Base-by-base conservation (phyloP, 1,140 invertebrate species). In the Lamellibrachia luymesi region DNA sequence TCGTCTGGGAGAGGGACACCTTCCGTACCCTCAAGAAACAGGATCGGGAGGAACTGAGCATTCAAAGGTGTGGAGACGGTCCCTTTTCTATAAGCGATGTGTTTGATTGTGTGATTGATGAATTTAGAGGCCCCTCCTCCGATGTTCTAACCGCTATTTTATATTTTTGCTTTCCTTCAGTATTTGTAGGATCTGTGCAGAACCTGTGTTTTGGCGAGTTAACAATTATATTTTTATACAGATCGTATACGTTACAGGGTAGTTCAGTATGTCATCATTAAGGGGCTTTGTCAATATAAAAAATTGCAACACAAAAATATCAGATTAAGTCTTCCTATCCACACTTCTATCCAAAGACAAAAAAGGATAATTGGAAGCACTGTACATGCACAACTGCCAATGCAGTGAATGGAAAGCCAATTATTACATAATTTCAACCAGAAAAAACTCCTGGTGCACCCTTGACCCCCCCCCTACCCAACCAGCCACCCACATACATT, bases 1-100 rank as follows among this genome's bases (percentile, higher is more conserved):
- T 96, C n/a, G 93, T 96, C 80, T 96, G 95, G 95, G 94, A 95
- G 92, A 93, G 95, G 52, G 92, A 92, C 27, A 94, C 96, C 38
- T 93, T 93, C 50, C 93, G 93, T 17, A 93, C 92, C 64, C 94
- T 96, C 10, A 95, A 95, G 91, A 95, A 95, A 93, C 89, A 90
- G n/a, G 93, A 94, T 49, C 56, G 51, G 90, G 92, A 90, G 52
- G 91, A 64, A 50, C 90, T 94, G 50, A 90, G 52, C 90, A 49
- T 52, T 25, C 50, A 89, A 0, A 91, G 92, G 94, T 93, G 27
- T 91, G 91, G 8, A 50, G 91, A 80, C 25, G 64, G 6, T 80
- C 64, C 64, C 64, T 80, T 80, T 80, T 80, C 8, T 80, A 80
- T 80, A 80, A 80, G 13, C 25, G 1, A 38, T 38, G 25, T 80